phyloP scores from a whole-genome alignment of 2,888 invertebrate genomes.

The Fragum fragum region DNA sequence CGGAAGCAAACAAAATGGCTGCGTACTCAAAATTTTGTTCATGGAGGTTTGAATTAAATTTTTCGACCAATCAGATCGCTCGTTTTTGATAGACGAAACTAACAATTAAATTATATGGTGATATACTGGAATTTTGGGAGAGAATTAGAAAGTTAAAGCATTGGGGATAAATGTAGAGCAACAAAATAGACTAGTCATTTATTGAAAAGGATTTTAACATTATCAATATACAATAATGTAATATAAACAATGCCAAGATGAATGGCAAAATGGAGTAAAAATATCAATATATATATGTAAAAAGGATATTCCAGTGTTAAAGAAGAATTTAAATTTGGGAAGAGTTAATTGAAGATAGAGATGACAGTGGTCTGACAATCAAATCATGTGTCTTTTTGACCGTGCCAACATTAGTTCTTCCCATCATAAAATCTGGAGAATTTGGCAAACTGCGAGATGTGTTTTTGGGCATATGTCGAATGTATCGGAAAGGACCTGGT shows the following conservation, averaged over 20 bases:
- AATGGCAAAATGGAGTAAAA: background rate
- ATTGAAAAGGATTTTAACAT: background rate
- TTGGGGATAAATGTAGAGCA: no score
- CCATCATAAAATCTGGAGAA: slow-evolving; percentile 15
- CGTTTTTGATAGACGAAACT: no score
- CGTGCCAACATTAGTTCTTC: background rate
- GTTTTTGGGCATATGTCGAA: slow-evolving; percentile 36
- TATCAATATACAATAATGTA: background rate
- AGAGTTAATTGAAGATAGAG: slow-evolving; percentile 2
- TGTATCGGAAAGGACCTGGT: slow-evolving; percentile 70
- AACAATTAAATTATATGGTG: no score
- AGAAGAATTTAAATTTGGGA: background rate
- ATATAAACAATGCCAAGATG: background rate
- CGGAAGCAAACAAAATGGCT: no score
- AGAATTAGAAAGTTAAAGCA: no score
- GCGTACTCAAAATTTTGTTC: no score
- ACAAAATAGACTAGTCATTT: no score
- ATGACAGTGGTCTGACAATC: background rate
- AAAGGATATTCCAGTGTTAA: no score
- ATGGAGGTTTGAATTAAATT: no score
- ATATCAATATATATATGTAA: background rate
- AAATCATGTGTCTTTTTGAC: background rate
- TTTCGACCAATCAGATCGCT: no score
- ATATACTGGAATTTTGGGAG: no score
- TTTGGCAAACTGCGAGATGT: slow-evolving; percentile 30